Base-by-base conservation (phyloP, 2,113 vertebrate genomes). In the Aramus guarauna region DNA sequence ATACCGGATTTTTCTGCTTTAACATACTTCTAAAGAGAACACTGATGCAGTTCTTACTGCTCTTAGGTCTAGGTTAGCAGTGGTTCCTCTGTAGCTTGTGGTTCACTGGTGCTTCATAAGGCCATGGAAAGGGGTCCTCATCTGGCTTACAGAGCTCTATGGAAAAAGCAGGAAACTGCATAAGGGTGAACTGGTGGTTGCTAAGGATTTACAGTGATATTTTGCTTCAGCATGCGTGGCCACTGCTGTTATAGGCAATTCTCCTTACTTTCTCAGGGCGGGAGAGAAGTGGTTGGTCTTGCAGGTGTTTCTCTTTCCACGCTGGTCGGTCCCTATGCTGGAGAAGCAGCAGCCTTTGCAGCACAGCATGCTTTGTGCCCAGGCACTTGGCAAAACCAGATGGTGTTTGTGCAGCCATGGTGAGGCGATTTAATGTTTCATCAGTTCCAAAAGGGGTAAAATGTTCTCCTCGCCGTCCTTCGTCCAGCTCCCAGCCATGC, bases 391-490 rank as follows among this genome's bases (percentile, higher is more conserved):
- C 58, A 58, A 83, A 88, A 73, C 12, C 47, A 34, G 60, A 14
- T 0, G 0, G 12, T n/a, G 15, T 80, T 68, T 50, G 20, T 55
- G 53, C n/a, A 47, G 45, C 29, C 24, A 5, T 8, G 58, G 26
- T 29, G 64, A 76, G 58, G 24, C 48, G 56, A 82, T 34, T 45
- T 66, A n/a, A 19, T 29, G 23, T 82, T 96, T 75, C 53, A 37
- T 59, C 20, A 13, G 6, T 50, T 94, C 21, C 32, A 53, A 34
- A 90, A 85, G 20, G 16, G 36, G 15, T 88, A 36, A 78, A 79
- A 9, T 9, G 2, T 85, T 88, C 15, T 20, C 12, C 12, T 60
- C 19, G 36, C 45, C 6, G 2, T 53, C 56, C 6, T 84, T 80
- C 36, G n/a, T 90, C 26, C 58, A 66, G 21, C 37, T 85, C 27